A percentile compares a stretch with the other conserved stretches of the same genome.
These are phyloP conservation scores for Falcaria lacertinaria DNA, from an alignment of 2,888 invertebrate genomes.

Conservation along the genomic window DNA sequence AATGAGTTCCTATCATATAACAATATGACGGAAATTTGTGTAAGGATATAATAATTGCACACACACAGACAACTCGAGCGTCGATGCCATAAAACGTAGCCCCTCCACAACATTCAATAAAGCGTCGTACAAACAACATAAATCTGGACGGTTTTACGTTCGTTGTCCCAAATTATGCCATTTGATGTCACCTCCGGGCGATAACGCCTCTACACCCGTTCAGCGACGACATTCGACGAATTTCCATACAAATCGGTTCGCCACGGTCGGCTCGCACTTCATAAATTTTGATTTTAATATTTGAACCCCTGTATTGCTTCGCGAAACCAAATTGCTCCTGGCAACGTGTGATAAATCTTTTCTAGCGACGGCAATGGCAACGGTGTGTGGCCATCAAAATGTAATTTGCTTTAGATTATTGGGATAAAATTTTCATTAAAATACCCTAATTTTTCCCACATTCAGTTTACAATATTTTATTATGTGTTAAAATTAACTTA, in stretches of 20 bases:
- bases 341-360: too few species aligned
- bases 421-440: too few species aligned
- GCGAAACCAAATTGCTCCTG: slow-evolving; percentile 20
- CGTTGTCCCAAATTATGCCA: slow-evolving; percentile 71
- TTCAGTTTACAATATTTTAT: too few species aligned
- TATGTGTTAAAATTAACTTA: too few species aligned
- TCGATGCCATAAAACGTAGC: slow-evolving; percentile 46
- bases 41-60: slow-evolving; percentile 11
- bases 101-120: slow-evolving; percentile 68
- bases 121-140: slow-evolving; percentile 62
- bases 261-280: slow-evolving; percentile 65
- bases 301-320: slow-evolving; percentile 38
- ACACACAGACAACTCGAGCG: slow-evolving; percentile 26
- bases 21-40: too few species aligned
- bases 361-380: too few species aligned
- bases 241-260: slow-evolving; percentile 77
- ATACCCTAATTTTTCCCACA: too few species aligned
- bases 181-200: slow-evolving; percentile 63
- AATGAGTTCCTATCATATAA: too few species aligned
- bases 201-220: slow-evolving; percentile 42
- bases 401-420: too few species aligned
- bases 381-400: too few species aligned
- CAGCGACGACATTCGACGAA: slow-evolving; percentile 57
- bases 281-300: slow-evolving; percentile 77
- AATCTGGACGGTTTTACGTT: slow-evolving; percentile 66